Evolutionary conservation across 23 tunicate genomes (phyloP).

Genomic region (Halocynthia roretzi): DNA sequence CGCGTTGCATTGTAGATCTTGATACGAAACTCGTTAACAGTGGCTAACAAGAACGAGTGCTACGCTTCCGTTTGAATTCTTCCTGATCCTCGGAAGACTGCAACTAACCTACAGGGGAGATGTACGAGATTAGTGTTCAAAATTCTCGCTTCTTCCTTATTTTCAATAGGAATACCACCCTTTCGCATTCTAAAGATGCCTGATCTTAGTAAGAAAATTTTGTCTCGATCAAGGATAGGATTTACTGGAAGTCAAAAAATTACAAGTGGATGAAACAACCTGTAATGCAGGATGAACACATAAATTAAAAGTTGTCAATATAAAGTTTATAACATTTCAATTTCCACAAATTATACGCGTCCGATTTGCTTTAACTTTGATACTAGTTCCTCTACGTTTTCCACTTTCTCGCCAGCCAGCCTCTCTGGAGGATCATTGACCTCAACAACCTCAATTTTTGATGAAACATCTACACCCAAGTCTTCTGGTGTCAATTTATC

Average conservation of each 20-base stretch:
- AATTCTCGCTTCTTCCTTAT: no score
- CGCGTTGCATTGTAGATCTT: no score
- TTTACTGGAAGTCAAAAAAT: neutral
- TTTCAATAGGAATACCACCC: no score
- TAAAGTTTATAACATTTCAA: neutral
- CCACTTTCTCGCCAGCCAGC: slow-evolving; percentile 85
- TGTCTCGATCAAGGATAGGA: neutral
- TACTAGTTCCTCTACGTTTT: slow-evolving; percentile 68
- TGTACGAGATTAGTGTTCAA: no score
- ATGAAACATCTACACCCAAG: slow-evolving; percentile 68
- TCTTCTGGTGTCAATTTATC: slow-evolving; percentile 65
- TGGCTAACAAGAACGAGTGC: no score
- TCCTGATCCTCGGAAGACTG: no score
- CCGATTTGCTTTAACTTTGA: slow-evolving; percentile 82
- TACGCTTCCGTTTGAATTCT: no score
- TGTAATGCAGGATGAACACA: neutral
- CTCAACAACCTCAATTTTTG: slow-evolving; percentile 64
- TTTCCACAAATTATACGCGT: slow-evolving; percentile 30
- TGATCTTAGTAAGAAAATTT: neutral
- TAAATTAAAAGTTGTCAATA: slow-evolving; percentile 4
- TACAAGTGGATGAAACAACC: neutral
- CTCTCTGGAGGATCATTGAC: slow-evolving; percentile 87
- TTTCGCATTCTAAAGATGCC: no score
- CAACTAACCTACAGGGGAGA: no score
- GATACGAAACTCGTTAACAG: no score